phyloP scores from a whole-genome alignment of 1,140 invertebrate genomes.

The Acromyrmex echinatior region DNA sequence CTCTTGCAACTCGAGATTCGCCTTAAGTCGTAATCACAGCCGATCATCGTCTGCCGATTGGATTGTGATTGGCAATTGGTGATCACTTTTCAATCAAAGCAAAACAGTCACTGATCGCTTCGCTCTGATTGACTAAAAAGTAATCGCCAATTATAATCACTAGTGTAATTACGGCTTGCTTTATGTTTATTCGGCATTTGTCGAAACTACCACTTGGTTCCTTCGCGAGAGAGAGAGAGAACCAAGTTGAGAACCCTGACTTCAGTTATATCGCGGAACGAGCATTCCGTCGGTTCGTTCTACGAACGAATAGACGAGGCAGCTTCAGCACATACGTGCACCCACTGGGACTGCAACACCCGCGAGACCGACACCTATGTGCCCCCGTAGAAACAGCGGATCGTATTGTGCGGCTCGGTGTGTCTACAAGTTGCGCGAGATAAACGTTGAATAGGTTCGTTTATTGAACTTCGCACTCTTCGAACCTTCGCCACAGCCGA shows the following conservation, averaged over 20 bases:
- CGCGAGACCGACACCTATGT: not conserved
- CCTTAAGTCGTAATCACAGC: too few relatives aligned
- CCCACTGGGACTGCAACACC: conserved; percentile 9
- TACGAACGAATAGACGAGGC: conserved; percentile 44
- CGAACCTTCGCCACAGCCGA: conserved; percentile 53
- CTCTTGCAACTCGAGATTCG: too few relatives aligned
- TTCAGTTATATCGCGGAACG: conserved; percentile 34
- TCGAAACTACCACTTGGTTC: too few relatives aligned
- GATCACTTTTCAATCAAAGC: too few relatives aligned
- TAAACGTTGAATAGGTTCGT: conserved; percentile 82
- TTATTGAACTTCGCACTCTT: conserved; percentile 82
- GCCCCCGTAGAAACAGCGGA: conserved; percentile 50
- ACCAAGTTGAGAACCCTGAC: conserved; percentile 40
- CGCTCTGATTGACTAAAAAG: too few relatives aligned
- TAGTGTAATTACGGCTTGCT: too few relatives aligned
- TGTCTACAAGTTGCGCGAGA: conserved; percentile 81
- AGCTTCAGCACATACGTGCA: conserved; percentile 1
- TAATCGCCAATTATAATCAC: too few relatives aligned
- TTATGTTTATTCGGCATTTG: not conserved
- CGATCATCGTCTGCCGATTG: too few relatives aligned
- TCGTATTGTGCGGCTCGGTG: conserved; percentile 64
- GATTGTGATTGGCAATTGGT: too few relatives aligned
- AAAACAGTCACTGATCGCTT: too few relatives aligned
- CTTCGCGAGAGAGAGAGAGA: not conserved
- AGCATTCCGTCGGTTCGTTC: conserved; percentile 39